These are phyloP conservation scores for Nesidiocoris tenuis DNA, from an alignment of 2,888 invertebrate species.

Conservation along the genomic window DNA sequence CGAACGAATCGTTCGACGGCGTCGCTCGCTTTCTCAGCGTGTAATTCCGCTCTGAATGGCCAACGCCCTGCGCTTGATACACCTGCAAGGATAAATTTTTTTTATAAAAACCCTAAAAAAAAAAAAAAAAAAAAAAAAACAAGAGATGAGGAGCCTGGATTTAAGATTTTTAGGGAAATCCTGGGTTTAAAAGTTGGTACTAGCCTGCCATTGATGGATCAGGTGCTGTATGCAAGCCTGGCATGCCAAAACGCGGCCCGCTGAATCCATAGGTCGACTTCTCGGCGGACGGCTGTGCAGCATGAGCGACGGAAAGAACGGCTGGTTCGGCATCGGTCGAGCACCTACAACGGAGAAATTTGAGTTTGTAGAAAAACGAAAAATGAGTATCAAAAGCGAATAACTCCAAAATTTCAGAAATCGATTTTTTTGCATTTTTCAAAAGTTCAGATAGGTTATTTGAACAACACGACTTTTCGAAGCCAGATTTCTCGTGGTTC, in stretches of 20 bases:
- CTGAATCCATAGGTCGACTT: constrained; percentile 81
- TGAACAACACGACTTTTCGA: no score
- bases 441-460: no score
- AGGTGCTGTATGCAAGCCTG: constrained; percentile 81
- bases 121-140: constrained; percentile 17
- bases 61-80: constrained; percentile 66
- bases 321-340: constrained; percentile 47
- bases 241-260: constrained; percentile 62
- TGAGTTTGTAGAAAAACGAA: neutral
- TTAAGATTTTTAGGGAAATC: no score
- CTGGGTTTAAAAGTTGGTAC: no score
- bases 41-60: constrained; percentile 77
- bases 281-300: constrained; percentile 82
- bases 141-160: no score
- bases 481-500: no score
- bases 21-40: constrained; percentile 68
- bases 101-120: neutral
- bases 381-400: neutral
- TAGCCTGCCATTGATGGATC: constrained; percentile 81
- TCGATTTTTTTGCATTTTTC: no score
- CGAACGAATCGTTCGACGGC: constrained; percentile 55
- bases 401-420: no score
- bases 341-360: constrained; percentile 45
- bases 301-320: constrained; percentile 57
- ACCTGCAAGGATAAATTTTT: no score